Conservation (phyloP, 2,888 invertebrate genomes). For the Philonicus albiceps region DNA sequence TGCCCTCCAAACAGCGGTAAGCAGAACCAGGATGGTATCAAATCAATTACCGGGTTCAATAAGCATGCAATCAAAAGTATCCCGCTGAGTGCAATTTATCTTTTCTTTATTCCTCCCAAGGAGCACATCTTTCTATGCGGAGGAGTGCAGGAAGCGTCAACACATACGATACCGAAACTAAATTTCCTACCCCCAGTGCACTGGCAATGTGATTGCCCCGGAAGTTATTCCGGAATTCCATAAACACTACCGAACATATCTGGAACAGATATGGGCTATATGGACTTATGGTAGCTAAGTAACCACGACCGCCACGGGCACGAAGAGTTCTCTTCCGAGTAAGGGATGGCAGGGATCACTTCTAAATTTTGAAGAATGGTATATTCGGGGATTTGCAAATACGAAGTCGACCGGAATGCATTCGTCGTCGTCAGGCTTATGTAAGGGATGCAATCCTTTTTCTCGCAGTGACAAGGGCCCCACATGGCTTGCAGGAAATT, state of each 20-base stretch:
- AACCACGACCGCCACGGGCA: background rate
- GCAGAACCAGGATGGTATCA: background rate
- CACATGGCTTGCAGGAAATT: background rate
- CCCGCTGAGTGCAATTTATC: constrained; percentile 20
- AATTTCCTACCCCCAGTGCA: background rate
- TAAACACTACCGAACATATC: constrained; percentile 4
- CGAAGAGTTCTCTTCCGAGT: background rate
- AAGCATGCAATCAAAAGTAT: constrained; percentile 34
- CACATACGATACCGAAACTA: background rate
- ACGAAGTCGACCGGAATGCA: constrained; percentile 7
- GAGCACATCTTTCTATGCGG: constrained; percentile 1
- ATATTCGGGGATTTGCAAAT: constrained; percentile 1
- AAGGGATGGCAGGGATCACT: background rate
- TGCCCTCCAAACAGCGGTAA: background rate
- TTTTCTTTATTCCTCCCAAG: constrained; percentile 25
- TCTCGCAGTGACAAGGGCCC: background rate
- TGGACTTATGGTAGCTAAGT: background rate
- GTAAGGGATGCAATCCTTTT: background rate
- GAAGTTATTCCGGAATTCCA: background rate
- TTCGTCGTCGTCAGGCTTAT: background rate
- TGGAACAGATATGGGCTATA: background rate
- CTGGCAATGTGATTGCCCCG: background rate
- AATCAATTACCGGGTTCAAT: constrained; percentile 24
- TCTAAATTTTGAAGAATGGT: constrained; percentile 19
- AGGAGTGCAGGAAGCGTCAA: background rate